These are phyloP conservation scores for Macrotus californicus DNA, from an alignment of 2,113 vertebrate species.

Conservation along the genomic window DNA sequence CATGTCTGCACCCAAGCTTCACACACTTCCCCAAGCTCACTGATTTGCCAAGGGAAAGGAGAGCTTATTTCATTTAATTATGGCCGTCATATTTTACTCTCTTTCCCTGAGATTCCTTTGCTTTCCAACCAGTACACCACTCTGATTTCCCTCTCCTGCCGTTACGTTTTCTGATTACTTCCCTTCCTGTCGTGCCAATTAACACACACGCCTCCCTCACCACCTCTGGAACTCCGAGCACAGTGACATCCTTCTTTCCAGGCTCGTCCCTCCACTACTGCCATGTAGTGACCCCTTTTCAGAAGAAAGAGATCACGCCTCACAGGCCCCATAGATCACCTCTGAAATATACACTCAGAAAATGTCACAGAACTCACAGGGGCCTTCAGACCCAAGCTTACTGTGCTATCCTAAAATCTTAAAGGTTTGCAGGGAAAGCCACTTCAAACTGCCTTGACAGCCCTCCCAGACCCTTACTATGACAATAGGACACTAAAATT, in stretches of 20 bases:
- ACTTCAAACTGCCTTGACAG: background rate
- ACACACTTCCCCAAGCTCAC: background rate
- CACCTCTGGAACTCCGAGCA: background rate
- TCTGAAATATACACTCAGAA: background rate
- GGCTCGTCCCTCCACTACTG: background rate
- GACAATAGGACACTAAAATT: background rate
- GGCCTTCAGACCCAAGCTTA: background rate
- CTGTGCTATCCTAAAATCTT: background rate
- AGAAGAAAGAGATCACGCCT: background rate
- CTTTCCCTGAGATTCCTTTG: background rate
- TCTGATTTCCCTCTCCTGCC: background rate
- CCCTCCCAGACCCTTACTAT: background rate
- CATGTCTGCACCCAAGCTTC: background rate
- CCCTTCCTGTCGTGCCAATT: background rate
- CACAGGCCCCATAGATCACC: background rate
- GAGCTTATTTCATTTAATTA: background rate
- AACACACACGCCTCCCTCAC: rapidly evolving
- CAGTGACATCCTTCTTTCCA: background rate
- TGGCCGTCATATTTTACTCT: background rate
- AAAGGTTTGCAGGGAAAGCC: background rate
- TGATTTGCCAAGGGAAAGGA: background rate
- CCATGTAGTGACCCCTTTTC: background rate
- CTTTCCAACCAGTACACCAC: background rate
- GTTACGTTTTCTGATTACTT: background rate
- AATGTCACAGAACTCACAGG: background rate